Evolutionary conservation across 92 coral and sea anemone genomes (phyloP).

Genomic region (Epizoanthus illoricatus): DNA sequence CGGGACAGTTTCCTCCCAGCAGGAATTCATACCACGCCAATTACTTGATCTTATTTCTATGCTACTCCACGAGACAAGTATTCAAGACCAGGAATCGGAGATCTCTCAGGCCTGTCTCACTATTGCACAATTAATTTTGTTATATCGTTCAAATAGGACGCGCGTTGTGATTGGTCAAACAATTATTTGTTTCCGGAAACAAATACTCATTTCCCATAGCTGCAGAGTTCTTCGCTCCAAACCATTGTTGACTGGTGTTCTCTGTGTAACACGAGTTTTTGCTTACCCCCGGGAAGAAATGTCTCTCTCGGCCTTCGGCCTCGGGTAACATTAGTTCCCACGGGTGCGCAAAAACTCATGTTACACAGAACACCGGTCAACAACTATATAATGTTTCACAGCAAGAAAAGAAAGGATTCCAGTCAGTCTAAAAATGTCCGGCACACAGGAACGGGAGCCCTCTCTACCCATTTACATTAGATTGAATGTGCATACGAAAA

Average conservation of each 20-base stretch:
- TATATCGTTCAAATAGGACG: too few relatives aligned
- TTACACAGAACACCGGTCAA: too few relatives aligned
- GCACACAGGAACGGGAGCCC: constrained; percentile 40
- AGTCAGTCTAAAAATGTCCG: constrained; percentile 12
- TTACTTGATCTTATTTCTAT: constrained; percentile 47
- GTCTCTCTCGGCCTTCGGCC: too few relatives aligned
- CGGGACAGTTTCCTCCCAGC: constrained; percentile 7
- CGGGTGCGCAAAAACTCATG: too few relatives aligned
- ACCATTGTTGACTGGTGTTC: too few relatives aligned
- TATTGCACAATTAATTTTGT: constrained; percentile 46
- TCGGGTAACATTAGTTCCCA: too few relatives aligned
- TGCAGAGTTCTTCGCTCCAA: too few relatives aligned
- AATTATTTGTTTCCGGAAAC: too few relatives aligned
- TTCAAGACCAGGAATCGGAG: constrained; percentile 37
- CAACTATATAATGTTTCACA: constrained; percentile 33
- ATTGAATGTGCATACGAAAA: constrained; percentile 43
- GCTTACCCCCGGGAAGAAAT: too few relatives aligned
- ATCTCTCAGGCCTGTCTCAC: constrained; percentile 59
- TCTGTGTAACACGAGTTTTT: too few relatives aligned
- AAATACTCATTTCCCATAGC: too few relatives aligned
- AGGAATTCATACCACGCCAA: constrained; percentile 37
- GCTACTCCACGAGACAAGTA: constrained; percentile 43
- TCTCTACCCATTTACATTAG: constrained; percentile 49
- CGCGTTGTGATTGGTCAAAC: too few relatives aligned
- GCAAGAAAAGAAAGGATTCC: constrained; percentile 36